Evolutionary conservation across 2,888 invertebrate genomes (phyloP), one percentile per base, ranked within the genome.

Genomic region (Mythimna loreyi): DNA sequence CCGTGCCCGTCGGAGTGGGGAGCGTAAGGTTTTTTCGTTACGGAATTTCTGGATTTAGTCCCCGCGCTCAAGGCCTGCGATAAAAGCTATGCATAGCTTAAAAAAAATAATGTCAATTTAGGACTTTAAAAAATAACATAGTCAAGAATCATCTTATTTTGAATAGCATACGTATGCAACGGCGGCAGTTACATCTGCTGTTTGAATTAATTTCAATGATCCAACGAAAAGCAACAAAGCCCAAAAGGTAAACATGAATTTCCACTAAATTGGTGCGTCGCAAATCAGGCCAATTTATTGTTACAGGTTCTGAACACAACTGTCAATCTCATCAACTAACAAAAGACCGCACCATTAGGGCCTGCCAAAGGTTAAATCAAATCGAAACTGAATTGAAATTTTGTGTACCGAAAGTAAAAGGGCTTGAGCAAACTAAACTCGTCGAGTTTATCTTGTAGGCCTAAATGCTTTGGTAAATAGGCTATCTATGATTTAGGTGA

Each of bases 271-370:
- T n/a, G 2, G 16, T 47, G 6, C 7, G 13, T 59, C 49, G 7
- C 25, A 25, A 59, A 72, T 58, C 16, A 58, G 53, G 11, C 40
- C 19, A 16, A 28, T 47, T 55, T 49, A 11, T 30, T 28, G 11
- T 47, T 52, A 57, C 60, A 43, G 23, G 43, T 33, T 45, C 57
- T 40, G 25, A 47, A 67, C 30, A 61, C 30, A 61, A 59, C 21
- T 58, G 55, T 59, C 55, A 67, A 59, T 72, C 43, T 11, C 30
- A 67, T 67, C 43, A 72, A 33, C 50, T 36, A 66, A 59, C 59
- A 66, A 52, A 73, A 61, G 36, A 57, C 33, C 66, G 13, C 16
- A 49, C 33, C 49, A 59, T 67, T 59, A 43, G 30, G 21, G 13
- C 47, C 16, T 33, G n/a, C 28, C 28, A 53, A 49, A 66, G 33